Base-by-base conservation (phyloP, 2,113 vertebrate species). In the Psittacula cyanocephala region DNA sequence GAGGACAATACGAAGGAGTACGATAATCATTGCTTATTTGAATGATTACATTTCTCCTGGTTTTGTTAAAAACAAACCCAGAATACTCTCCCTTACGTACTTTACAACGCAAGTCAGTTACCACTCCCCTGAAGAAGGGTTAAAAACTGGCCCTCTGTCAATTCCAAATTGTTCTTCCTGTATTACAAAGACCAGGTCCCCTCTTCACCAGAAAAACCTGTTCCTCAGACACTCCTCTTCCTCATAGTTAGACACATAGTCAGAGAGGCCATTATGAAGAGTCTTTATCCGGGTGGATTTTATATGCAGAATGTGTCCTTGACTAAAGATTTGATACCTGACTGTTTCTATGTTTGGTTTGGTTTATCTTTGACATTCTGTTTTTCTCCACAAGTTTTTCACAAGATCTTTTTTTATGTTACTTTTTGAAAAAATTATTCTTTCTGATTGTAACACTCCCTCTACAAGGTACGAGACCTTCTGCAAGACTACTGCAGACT, bases 151-250 rank as follows among this genome's bases (percentile, higher is more conserved):
- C 88, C 33, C 29, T 68, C 6, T 27, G 20, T 87, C 47, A 86
- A n/a, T 31, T 63, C 43, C 43, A 87, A 81, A n/a, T 64, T 81
- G 35, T 67, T 81, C 86, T 76, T 41, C 57, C 12, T 44, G 7
- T 79, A 31, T 47, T 79, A 44, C 28, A 71, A 49, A 8, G 65
- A 76, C 60, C 17, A 79, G 47, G 15, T 78, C 29, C 27, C 37
- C 87, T 70, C 60, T 96, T 86, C 86, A 85, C 81, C 81, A 57
- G 96, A 89, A 92, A 76, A 96, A 96, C 89, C 91, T 87, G 96
- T 95, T 97, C 65, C 43, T 83, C 74, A 22, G 69, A 55, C 86
- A 91, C 72, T 95, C 77, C 89, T 92, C 57, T 91, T 95, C 91
- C 91, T 92, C 91, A 93, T 95, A 85, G 67, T 65, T 93, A 65